phyloP scores from a whole-genome alignment of 2,113 vertebrate genomes.

The Tetrax tetrax region DNA sequence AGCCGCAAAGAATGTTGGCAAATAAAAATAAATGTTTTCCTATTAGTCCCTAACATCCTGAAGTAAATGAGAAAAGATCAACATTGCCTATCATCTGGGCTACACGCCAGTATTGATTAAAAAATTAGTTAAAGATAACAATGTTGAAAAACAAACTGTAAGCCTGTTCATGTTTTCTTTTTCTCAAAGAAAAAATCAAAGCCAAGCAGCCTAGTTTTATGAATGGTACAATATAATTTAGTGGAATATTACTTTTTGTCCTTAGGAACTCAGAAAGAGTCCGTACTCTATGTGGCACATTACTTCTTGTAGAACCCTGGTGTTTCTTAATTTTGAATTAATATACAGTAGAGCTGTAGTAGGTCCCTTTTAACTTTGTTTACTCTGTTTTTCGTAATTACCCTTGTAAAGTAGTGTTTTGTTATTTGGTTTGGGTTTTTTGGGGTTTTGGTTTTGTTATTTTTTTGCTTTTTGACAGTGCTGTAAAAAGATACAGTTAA shows the following conservation, averaged over 20 bases:
- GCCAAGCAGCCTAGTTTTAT: background rate
- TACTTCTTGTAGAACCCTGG: background rate
- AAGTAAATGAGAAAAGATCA: background rate
- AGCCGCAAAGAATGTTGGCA: background rate
- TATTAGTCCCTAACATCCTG: background rate
- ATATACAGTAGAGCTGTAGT: background rate
- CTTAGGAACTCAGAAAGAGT: background rate
- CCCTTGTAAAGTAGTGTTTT: background rate
- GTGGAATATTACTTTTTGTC: background rate
- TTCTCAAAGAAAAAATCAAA: background rate
- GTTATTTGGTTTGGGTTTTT: background rate
- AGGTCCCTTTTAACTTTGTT: background rate
- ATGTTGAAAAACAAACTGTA: background rate
- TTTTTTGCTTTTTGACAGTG: no score
- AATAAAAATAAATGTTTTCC: background rate
- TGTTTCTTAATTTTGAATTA: background rate
- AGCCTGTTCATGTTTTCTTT: background rate
- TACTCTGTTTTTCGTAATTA: background rate
- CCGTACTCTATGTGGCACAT: background rate
- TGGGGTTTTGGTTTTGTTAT: no score
- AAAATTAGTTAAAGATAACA: background rate
- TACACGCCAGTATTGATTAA: background rate
- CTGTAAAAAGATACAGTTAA: background rate
- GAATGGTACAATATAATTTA: background rate
- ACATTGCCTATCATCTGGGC: background rate